These are phyloP conservation scores for Rugalucina vietnamica DNA, from an alignment of 2,888 invertebrate genomes.

Conservation along the genomic window DNA sequence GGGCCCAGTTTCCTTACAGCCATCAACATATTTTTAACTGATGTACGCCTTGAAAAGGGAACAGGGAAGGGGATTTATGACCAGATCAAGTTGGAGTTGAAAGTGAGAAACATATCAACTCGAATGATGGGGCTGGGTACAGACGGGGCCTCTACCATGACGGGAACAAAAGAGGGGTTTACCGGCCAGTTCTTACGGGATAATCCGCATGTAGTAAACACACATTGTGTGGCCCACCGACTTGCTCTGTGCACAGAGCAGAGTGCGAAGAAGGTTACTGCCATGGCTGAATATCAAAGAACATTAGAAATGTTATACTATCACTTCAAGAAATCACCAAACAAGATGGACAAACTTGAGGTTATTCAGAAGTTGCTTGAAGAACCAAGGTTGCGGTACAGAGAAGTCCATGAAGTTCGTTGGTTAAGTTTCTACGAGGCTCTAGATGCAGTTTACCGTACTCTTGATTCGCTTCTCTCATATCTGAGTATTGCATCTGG, in stretches of 20 bases:
- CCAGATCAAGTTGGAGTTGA: slow-evolving; percentile 15
- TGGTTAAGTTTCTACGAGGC: neutral
- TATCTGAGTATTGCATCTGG: slow-evolving; percentile 20
- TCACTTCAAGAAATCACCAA: slow-evolving; percentile 36
- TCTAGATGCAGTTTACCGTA: neutral
- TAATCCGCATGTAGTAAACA: slow-evolving; percentile 53
- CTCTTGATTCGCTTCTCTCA: neutral
- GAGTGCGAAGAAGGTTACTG: slow-evolving; percentile 46
- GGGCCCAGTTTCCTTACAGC: slow-evolving; percentile 32
- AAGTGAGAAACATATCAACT: neutral
- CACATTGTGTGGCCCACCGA: slow-evolving; percentile 54
- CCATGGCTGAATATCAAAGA: slow-evolving; percentile 39
- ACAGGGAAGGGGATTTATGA: slow-evolving; percentile 34
- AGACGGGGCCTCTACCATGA: slow-evolving; percentile 57
- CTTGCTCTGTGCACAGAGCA: slow-evolving; percentile 52
- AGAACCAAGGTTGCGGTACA: neutral
- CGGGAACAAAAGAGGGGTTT: slow-evolving; percentile 49
- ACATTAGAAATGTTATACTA: slow-evolving; percentile 41
- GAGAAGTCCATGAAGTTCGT: neutral
- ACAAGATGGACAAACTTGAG: neutral
- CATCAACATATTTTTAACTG: slow-evolving; percentile 42
- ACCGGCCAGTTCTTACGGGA: slow-evolving; percentile 42
- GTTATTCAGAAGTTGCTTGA: neutral
- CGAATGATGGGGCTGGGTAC: slow-evolving; percentile 51
- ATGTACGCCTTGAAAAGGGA: slow-evolving; percentile 17